Evolutionary conservation across 2,797 vertebrate species (phyloP).

Genomic region (Antennarius maculatus): DNA sequence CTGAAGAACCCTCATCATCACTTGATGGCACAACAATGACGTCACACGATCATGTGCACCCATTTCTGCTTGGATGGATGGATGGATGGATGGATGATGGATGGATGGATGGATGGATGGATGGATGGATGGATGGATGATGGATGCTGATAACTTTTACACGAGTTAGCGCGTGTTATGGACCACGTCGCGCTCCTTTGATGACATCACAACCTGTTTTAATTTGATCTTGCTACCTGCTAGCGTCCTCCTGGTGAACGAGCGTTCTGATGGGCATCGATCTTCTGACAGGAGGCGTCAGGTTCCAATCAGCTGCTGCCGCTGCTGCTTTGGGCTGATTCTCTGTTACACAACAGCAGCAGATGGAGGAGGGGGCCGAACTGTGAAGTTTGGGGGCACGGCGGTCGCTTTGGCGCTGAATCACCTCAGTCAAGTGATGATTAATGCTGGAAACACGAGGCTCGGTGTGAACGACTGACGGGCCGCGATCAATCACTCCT

Average conservation of each 20-base stretch:
- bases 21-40: no score
- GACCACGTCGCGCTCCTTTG: conserved; percentile 25
- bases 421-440: conserved; percentile 35
- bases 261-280: conserved; percentile 2
- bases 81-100: no score
- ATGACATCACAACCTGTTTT: conserved; percentile 30
- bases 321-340: conserved; percentile 1
- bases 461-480: conserved; percentile 30
- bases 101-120: no score
- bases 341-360: conserved; percentile 45
- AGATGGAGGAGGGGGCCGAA: conserved; percentile 42
- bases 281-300: conserved; percentile 2
- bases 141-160: conserved; percentile 15
- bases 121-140: not conserved
- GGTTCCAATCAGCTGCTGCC: not conserved
- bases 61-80: conserved; percentile 3
- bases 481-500: not conserved
- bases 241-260: conserved; percentile 7
- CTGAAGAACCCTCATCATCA: not conserved
- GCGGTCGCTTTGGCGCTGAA: conserved; percentile 36
- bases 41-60: no score
- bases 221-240: conserved; percentile 29
- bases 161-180: conserved; percentile 16
- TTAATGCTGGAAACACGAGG: conserved; percentile 21
- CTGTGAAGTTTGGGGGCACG: conserved; percentile 1